Percentiles rank a stretch among this genome's conserved stretches.
Evolutionary conservation across 2,888 invertebrate species (phyloP).

Genomic region (Chirona hameri): DNA sequence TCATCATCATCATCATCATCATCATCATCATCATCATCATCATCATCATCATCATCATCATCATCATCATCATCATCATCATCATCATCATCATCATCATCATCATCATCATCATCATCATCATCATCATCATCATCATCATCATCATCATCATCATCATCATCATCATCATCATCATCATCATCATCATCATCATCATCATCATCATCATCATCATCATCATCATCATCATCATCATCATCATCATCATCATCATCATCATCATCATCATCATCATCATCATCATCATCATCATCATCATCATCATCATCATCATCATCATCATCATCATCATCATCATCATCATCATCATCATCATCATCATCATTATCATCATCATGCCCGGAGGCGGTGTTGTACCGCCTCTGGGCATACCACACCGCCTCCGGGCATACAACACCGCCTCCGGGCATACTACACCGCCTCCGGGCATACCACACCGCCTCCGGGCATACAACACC

Average conservation of each 20-base stretch:
- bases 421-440: no score
- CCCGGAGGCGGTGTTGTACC: no score
- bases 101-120: neutral
- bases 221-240: neutral
- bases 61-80: neutral
- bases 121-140: neutral
- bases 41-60: neutral
- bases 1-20: neutral
- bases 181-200: neutral
- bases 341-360: no score
- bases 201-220: neutral
- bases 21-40: neutral
- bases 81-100: neutral
- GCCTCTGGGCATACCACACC: no score
- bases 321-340: no score
- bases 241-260: constrained; percentile 1
- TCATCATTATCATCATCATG: no score
- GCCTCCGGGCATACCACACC: no score
- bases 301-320: no score
- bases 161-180: neutral
- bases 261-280: neutral
- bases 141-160: neutral
- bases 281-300: neutral
- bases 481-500: no score
- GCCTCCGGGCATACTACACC: no score